Evolutionary conservation across 2,113 vertebrate genomes (phyloP), one percentile per base, ranked within the genome.

Genomic region (Myiagra hebetior): DNA sequence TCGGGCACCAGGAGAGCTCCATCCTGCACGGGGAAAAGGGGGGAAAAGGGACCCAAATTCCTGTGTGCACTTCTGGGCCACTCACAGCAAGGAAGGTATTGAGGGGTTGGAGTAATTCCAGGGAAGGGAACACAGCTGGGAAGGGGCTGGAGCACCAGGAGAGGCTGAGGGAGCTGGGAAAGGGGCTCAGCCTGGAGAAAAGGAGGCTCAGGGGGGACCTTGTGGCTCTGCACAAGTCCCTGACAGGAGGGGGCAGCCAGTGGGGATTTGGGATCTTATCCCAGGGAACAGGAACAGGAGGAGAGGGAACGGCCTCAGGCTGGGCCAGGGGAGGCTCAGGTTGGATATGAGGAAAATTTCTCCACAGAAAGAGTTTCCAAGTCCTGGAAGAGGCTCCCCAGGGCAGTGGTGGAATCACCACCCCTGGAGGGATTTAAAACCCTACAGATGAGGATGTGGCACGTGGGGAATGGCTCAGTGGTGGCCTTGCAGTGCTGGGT

Each of bases 1-100:
- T 80, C 2, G 5, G 83, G 63, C 19, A 27, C 17, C 79, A 49
- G 96, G 97, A 97, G 97, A 98, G 97, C 97, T 98, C 97, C 89
- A 69, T 98, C 96, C 95, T 52, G 9, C 39, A 47, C 35, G 17
- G 67, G 11, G 28, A 8, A 37, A 37, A 27, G 60, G 56, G 35
- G 22, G 16, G 20, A 21, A n/a, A 53, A 28, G 49, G 44, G 60
- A 12, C 10, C 27, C 69, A n/a, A 52, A 59, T 74, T 74, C 27
- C 30, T 33, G 11, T 2, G 2, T 4, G 6, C 70, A 35, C 8
- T 49, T 35, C 55, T 21, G 18, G 62, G 79, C 39, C 47, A 60
- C 41, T 27, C 79, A 33, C 39, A 39, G 19, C 10, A 3, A 20
- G 12, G 14, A 44, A 15, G 33, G 3, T 27, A 17, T 3, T 0